Base-by-base conservation (phyloP, 2,888 invertebrate species). In the Eristalis arbustorum region DNA sequence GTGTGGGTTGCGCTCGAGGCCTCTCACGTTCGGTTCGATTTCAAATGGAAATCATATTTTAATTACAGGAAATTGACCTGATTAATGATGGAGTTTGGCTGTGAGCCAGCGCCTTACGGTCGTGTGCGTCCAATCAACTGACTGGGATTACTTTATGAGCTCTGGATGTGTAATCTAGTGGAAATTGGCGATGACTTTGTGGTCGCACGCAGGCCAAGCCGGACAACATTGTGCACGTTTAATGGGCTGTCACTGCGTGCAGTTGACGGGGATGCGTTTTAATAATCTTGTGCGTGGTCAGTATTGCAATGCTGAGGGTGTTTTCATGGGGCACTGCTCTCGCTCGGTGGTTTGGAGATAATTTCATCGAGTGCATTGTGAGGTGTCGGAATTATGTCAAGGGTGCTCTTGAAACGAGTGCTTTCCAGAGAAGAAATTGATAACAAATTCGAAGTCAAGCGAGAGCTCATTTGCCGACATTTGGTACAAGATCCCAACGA, bases 11-110 rank as follows among this genome's bases (percentile, higher is more conserved):
- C 56, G 69, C 49, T 49, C 49, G 49, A 61, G 49, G 56, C 73
- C 64, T 71, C 8, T 66, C 64, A 57, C 25, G 42, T 18, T n/a
- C 18, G 14, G 62, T 28, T 28, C 56, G 73, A 23, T 67, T 73
- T 67, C n/a, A 66, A 49, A 37, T 71, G 78, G 83, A 87, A 87
- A 87, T 87, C 82, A 75, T 78, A 87, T 83, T 87, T 87, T 74
- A 69, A 83, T 75, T 74, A 74, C 73, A 40, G 78, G 81, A 85
- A 76, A 81, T 81, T 69, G 68, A n/a, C 25, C 76, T 81, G 81
- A 85, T 85, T 76, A 71, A 77, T 84, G 67, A 66, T 40, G 42
- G 68, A 34, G 68, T 18, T 31, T 49, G 49, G 8, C 18, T 68
- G n/a, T 42, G 49, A 40, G 22, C 64, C 40, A 71, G 22, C 40